These are phyloP conservation scores for Chloroclysta siterata DNA, from an alignment of 2,888 invertebrate genomes.

Conservation along the genomic window DNA sequence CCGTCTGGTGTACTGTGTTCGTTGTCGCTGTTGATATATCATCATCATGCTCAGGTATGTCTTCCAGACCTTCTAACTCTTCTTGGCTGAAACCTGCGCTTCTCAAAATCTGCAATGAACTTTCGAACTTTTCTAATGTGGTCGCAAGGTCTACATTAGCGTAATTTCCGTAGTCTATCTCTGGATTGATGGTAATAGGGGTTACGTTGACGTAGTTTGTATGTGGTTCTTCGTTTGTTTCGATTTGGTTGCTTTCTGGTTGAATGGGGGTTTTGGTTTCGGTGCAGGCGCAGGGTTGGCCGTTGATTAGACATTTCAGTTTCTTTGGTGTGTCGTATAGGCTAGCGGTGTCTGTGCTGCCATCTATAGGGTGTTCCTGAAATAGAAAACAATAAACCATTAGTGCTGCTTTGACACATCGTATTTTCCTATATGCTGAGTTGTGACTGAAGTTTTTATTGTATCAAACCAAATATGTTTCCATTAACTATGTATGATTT, in stretches of 20 bases:
- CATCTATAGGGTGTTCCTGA: constrained; percentile 79
- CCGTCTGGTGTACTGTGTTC: constrained; percentile 71
- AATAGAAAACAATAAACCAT: background rate
- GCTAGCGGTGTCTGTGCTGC: constrained; percentile 69
- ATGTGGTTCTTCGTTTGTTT: constrained; percentile 61
- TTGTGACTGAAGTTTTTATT: background rate
- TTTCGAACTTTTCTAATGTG: constrained; percentile 91
- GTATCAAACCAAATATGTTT: too few species aligned
- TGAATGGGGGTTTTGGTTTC: constrained; percentile 82
- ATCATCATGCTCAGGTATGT: constrained; percentile 76
- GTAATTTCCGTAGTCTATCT: constrained; percentile 84
- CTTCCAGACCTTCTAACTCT: constrained; percentile 80
- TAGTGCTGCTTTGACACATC: background rate
- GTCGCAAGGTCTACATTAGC: constrained; percentile 91
- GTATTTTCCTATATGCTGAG: background rate
- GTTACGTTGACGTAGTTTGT: constrained; percentile 83
- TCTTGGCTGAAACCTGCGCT: constrained; percentile 86
- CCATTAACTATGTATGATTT: too few species aligned
- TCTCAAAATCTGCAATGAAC: constrained; percentile 87
- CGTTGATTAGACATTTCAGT: constrained; percentile 87
- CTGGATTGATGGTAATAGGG: constrained; percentile 63
- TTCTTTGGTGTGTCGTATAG: constrained; percentile 91
- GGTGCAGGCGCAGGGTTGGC: constrained; percentile 85
- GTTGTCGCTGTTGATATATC: constrained; percentile 74
- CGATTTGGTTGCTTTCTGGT: constrained; percentile 61